Base-by-base conservation (phyloP, 1,140 invertebrate genomes). In the Aporrectodea caliginosa region DNA sequence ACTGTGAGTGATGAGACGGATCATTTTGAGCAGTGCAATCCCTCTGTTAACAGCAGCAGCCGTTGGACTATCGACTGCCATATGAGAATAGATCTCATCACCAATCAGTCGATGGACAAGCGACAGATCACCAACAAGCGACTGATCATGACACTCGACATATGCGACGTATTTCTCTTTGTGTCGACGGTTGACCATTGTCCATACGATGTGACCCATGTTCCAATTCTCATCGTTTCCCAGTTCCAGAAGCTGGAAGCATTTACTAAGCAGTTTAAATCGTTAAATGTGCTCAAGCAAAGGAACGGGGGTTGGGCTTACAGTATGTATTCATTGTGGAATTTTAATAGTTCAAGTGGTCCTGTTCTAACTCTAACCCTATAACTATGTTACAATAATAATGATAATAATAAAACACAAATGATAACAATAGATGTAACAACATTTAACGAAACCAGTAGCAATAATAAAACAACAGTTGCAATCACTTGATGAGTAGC, bases 81-180 rank as follows among this genome's bases (percentile, higher is more conserved):
- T 99, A 86, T 95, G 92, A 0, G 93, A 93, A 85, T 99, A 98
- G 96, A 99, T 98, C 85, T 97, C 95, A 85, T 98, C 98, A 88
- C 99, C 98, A 97, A 99, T 99, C 72, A 99, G 89, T 98, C 98
- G 99, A 89, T 99, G 99, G 0, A 97, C 97, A 68, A 99, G 92
- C 0, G 97, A 98, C 88, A 99, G 99, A 88, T 99, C 98, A 0
- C 96, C 95, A 0, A 99, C 98, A 16, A 99, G 89, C n/a, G 98
- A 97, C 90, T 98, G 96, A 88, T 99, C 98, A 84, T 99, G 98
- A 35, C 96, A 98, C 89, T 99, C 98, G n/a, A 93, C 93, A 88
- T 99, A 99, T 0, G 97, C 95, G 2, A 99, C 93, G 6, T 95
- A 94, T 80, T 94, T 94, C 88, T 99, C 98, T 90, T 93, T 93